Evolutionary conservation across 2,113 vertebrate species (phyloP), one percentile per base, ranked within the genome.

Genomic region (Peucedramus taeniatus): DNA sequence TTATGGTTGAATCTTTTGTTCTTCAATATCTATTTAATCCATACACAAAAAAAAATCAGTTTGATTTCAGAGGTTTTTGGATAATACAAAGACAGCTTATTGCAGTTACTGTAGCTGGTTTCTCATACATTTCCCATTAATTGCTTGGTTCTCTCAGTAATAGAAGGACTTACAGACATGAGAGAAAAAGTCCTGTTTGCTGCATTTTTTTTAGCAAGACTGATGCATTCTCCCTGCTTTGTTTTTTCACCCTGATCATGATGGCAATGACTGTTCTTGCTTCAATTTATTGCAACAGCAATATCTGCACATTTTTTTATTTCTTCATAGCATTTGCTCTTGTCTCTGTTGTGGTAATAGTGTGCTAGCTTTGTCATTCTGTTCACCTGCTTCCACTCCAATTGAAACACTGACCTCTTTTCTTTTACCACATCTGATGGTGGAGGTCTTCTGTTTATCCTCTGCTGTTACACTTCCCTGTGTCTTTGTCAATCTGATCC

Each of bases 261-360:
- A 42, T 35, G 4, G 3, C n/a, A 83, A 14, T n/a, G 13, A 9
- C 3, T 42, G 12, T 7, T 82, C 9, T 64, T 69, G 16, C 33
- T 88, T 79, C 57, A 72, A 12, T 63, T 87, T 53, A 28, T 44
- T 39, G 7, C 24, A 83, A 39, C 7, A 63, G 6, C 16, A 78
- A 24, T 54, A 78, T 50, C 40, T 63, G 4, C 8, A 27, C 5
- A 21, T 42, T 60, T 44, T 60, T 40, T 40, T 53, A 16, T 68
- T 47, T 39, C 24, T 35, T 50, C 11, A 27, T 50, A 39, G 15
- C 15, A 28, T 44, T 54, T 74, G 6, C 13, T 71, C 17, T 72
- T 90, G 5, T 8, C 24, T 4, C 6, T 44, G 20, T 47, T 0
- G 0, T n/a, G 6, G 16, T 60, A 70, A 54, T 15, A 39, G 4